A percentile compares a stretch with the other conserved stretches of the same genome.
phyloP scores from a whole-genome alignment of 1,140 invertebrate genomes.

The Cotesia vestalis region DNA sequence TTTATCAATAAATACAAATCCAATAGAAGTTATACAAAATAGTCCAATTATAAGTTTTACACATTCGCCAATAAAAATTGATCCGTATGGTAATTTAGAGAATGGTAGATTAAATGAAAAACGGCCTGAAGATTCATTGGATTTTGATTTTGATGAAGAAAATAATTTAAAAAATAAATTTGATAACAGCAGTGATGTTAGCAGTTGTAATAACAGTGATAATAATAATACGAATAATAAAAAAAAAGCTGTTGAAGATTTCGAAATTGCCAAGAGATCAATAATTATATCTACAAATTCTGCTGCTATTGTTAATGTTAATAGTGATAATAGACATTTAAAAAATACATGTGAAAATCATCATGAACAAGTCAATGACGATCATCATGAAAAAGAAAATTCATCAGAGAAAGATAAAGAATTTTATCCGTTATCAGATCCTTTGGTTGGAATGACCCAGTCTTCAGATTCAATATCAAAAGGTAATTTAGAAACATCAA shows the following conservation, averaged over 20 bases:
- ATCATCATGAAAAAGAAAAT: background rate
- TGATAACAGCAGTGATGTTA: background rate
- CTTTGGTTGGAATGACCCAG: constrained; percentile 33
- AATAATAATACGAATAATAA: background rate
- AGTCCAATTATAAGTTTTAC: constrained; percentile 63
- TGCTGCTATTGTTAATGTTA: background rate
- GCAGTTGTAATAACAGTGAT: no score
- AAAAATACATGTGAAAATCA: background rate
- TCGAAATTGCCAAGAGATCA: constrained; percentile 28
- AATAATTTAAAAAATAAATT: constrained; percentile 27
- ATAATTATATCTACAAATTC: background rate
- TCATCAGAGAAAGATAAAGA: constrained; percentile 18
- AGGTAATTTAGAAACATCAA: constrained; percentile 9
- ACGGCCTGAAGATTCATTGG: constrained; percentile 47
- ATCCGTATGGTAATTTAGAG: constrained; percentile 45
- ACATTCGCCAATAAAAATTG: constrained; percentile 53
- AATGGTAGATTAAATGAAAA: constrained; percentile 26
- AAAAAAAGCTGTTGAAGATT: constrained; percentile 22
- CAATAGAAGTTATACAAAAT: constrained; percentile 60
- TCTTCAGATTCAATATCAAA: constrained; percentile 10
- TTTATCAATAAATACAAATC: constrained; percentile 57
- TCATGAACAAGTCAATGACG: constrained; percentile 2
- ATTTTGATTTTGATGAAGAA: constrained; percentile 50
- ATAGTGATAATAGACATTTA: no score
- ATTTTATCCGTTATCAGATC: constrained; percentile 38